Percentiles rank a stretch among this genome's conserved stretches.
These are phyloP conservation scores for Gnatocerus cornutus DNA, from an alignment of 2,888 invertebrate species.

Conservation along the genomic window DNA sequence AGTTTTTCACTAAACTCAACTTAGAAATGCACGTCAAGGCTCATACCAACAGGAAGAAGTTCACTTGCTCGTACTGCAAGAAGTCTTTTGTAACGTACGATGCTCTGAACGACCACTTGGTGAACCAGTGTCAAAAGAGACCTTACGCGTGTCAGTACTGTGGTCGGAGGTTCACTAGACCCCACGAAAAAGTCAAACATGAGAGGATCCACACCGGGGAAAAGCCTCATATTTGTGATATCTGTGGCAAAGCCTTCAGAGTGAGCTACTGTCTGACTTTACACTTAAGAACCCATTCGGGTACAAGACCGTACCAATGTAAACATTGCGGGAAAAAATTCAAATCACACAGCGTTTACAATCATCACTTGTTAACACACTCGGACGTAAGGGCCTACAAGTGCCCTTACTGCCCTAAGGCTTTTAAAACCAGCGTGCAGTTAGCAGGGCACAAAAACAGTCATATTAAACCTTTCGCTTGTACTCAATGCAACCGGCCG, in stretches of 20 bases:
- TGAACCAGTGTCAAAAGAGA: conserved; percentile 66
- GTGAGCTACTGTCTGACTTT: conserved; percentile 86
- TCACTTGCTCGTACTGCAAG: conserved; percentile 68
- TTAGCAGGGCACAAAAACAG: conserved; percentile 87
- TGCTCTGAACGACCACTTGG: conserved; percentile 65
- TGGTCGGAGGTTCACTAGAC: conserved; percentile 80
- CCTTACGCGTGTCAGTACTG: conserved; percentile 84
- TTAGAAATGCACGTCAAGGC: conserved; percentile 84
- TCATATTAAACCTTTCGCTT: conserved; percentile 86
- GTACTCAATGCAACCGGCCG: conserved; percentile 84
- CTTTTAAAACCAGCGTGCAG: conserved; percentile 87
- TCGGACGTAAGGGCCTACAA: conserved; percentile 84
- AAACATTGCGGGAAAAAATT: conserved; percentile 82
- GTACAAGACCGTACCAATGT: conserved; percentile 84
- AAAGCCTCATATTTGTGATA: conserved; percentile 85
- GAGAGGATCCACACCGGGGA: conserved; percentile 88
- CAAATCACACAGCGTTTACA: conserved; percentile 86
- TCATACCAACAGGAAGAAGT: conserved; percentile 75
- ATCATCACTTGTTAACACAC: conserved; percentile 84
- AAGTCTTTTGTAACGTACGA: conserved; percentile 66
- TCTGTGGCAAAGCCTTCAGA: conserved; percentile 86
- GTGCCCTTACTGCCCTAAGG: conserved; percentile 84
- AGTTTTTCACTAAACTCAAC: conserved; percentile 78
- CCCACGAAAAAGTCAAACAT: conserved; percentile 88
- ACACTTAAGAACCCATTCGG: conserved; percentile 87